Evolutionary conservation across 2,888 invertebrate genomes (phyloP).

Genomic region (Cantharis nigra): DNA sequence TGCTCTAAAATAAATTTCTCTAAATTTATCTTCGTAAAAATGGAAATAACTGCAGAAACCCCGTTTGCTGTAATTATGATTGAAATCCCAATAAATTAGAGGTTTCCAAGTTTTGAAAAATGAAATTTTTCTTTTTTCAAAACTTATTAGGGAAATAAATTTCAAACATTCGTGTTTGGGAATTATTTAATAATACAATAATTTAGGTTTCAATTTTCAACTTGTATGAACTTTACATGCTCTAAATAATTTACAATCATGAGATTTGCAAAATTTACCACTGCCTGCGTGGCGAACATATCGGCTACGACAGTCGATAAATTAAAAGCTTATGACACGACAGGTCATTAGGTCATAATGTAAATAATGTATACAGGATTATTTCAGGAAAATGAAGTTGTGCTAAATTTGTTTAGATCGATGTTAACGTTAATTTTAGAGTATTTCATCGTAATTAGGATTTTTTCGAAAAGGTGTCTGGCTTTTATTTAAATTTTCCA

Average conservation of each 20-base stretch:
- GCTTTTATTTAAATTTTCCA: not conserved
- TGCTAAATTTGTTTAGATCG: slow-evolving; percentile 3
- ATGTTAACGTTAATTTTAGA: not conserved
- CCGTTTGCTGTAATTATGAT: not conserved
- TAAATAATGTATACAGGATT: slow-evolving; percentile 15
- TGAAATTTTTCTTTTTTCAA: not conserved
- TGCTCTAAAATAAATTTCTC: not conserved
- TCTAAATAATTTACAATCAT: not conserved
- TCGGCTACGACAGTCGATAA: slow-evolving; percentile 13
- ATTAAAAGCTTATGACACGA: slow-evolving; percentile 16
- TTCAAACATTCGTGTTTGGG: not conserved
- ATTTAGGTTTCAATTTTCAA: not conserved
- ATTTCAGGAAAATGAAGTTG: slow-evolving; percentile 4
- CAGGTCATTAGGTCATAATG: slow-evolving; percentile 19
- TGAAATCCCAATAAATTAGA: not conserved
- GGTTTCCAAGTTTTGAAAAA: not conserved
- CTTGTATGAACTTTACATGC: not conserved
- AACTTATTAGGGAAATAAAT: not conserved
- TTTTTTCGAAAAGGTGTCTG: not conserved
- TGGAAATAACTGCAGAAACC: not conserved
- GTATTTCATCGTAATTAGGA: not conserved
- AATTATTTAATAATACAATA: not conserved
- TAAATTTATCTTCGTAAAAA: not conserved
- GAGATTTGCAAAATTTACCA: slow-evolving; percentile 14
- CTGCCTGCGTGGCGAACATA: slow-evolving; percentile 5